phyloP scores from a whole-genome alignment of 2,113 vertebrate genomes.

The Urocynchramus pylzowi region DNA sequence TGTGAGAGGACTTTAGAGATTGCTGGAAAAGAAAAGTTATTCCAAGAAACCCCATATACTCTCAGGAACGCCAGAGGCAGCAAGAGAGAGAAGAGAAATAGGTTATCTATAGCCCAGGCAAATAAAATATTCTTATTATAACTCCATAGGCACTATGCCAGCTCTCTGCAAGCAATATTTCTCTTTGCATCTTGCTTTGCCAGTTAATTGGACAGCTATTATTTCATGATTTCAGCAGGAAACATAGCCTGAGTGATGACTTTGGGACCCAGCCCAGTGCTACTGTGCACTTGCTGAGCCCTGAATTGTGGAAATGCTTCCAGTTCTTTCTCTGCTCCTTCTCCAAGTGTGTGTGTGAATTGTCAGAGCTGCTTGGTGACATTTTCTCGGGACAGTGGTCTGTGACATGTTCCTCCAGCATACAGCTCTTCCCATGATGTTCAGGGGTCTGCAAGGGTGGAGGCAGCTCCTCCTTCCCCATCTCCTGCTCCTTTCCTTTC shows the following conservation, averaged over 20 bases:
- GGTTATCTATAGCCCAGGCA: constrained; percentile 35
- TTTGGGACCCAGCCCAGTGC: constrained; percentile 39
- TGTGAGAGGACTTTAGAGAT: neutral
- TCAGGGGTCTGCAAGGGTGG: neutral
- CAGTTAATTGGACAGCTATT: constrained; percentile 41
- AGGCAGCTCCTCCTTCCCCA: neutral
- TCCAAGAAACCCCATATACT: neutral
- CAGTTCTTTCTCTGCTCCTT: neutral
- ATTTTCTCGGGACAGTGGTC: neutral
- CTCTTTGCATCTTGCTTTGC: constrained; percentile 6
- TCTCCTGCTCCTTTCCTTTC: neutral
- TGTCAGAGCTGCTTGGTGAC: neutral
- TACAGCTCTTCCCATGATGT: neutral
- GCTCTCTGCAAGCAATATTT: constrained; percentile 27
- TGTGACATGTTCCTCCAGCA: neutral
- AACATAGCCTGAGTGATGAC: constrained; percentile 2
- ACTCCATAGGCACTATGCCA: constrained; percentile 11
- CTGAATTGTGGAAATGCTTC: neutral
- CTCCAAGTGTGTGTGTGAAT: neutral
- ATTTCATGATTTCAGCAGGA: constrained; percentile 59
- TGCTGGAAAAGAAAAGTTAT: neutral
- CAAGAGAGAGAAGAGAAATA: neutral
- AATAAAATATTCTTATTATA: constrained; percentile 50
- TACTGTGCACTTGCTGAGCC: neutral
- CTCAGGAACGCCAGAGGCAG: neutral